A percentile compares a stretch with the other conserved stretches of the same genome.
phyloP scores from a whole-genome alignment of 2,797 vertebrate species.

The Sebastolobus altivelis region DNA sequence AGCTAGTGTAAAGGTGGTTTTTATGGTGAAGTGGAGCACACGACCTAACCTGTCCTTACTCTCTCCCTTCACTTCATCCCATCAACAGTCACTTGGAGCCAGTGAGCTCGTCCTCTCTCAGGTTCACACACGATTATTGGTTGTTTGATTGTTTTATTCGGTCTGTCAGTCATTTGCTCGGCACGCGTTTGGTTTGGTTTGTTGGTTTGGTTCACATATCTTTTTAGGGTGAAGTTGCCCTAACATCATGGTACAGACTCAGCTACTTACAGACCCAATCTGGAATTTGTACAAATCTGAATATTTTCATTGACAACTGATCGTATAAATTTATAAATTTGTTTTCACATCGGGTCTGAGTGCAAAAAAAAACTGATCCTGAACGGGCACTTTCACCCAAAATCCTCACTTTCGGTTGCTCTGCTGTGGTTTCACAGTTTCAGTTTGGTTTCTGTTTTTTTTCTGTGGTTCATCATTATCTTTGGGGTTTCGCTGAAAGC shows the following conservation, averaged over 20 bases:
- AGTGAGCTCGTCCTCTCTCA: constrained; percentile 60
- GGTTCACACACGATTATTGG: constrained; percentile 63
- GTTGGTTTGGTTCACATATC: constrained; percentile 34
- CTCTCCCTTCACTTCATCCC: constrained; percentile 71
- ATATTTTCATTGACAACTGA: not conserved
- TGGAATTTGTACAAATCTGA: not conserved
- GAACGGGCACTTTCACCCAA: constrained; percentile 51
- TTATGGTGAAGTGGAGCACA: constrained; percentile 10
- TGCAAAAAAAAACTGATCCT: constrained; percentile 56
- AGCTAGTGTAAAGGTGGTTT: not conserved
- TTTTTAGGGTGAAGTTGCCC: constrained; percentile 48
- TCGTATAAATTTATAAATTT: not conserved
- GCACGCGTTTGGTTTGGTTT: constrained; percentile 44
- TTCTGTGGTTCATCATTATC: constrained; percentile 24
- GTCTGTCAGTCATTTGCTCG: constrained; percentile 58
- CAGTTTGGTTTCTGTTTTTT: constrained; percentile 49
- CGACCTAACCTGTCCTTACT: constrained; percentile 71
- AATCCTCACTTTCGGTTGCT: constrained; percentile 42
- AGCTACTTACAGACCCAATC: constrained; percentile 32
- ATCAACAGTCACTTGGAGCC: constrained; percentile 70
- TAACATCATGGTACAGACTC: constrained; percentile 13
- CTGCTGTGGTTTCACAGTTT: constrained; percentile 68
- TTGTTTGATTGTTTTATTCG: constrained; percentile 48
- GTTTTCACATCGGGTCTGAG: constrained; percentile 28
- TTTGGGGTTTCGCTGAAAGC: constrained; percentile 34